These are phyloP conservation scores for Agrochola circellaris DNA, from an alignment of 2,888 invertebrate species.

Conservation along the genomic window DNA sequence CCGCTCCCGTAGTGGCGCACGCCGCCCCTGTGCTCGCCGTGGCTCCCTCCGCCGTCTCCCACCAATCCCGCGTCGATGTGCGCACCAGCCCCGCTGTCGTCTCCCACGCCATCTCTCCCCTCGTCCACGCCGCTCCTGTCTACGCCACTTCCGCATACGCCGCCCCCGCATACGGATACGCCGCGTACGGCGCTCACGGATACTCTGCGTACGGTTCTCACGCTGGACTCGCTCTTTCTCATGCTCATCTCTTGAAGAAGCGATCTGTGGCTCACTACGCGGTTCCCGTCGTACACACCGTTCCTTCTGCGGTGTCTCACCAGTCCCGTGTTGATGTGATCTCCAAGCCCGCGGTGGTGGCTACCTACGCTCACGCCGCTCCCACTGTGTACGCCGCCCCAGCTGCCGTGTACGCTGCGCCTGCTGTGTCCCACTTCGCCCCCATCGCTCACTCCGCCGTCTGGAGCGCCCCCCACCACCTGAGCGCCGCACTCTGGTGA, in stretches of 20 bases:
- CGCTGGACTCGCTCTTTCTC: conserved; percentile 62
- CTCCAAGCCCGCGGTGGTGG: conserved; percentile 75
- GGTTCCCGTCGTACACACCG: conserved; percentile 73
- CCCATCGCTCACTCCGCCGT: conserved; percentile 80
- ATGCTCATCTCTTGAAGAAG: conserved; percentile 76
- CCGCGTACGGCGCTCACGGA: conserved; percentile 69
- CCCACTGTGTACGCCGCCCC: conserved; percentile 71
- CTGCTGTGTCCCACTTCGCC: conserved; percentile 75
- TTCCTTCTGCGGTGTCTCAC: conserved; percentile 85
- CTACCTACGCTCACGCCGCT: conserved; percentile 67
- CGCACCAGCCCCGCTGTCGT: conserved; percentile 77
- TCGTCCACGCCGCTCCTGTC: conserved; percentile 73
- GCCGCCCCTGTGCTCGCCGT: conserved; percentile 74
- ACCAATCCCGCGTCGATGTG: conserved; percentile 87
- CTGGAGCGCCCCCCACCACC: conserved; percentile 77
- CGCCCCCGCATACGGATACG: conserved; percentile 68
- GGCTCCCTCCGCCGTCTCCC: conserved; percentile 87
- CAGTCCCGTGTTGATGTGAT: conserved; percentile 85
- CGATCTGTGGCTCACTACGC: conserved; percentile 75
- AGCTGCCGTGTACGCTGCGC: conserved; percentile 76
- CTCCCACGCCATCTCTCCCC: conserved; percentile 70
- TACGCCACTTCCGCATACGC: conserved; percentile 68
- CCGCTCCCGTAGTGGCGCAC: conserved; percentile 74
- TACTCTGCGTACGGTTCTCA: conserved; percentile 69
- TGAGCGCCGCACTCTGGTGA: conserved; percentile 78